These are phyloP conservation scores for Formica aserva DNA, from an alignment of 2,888 invertebrate species.

Conservation along the genomic window DNA sequence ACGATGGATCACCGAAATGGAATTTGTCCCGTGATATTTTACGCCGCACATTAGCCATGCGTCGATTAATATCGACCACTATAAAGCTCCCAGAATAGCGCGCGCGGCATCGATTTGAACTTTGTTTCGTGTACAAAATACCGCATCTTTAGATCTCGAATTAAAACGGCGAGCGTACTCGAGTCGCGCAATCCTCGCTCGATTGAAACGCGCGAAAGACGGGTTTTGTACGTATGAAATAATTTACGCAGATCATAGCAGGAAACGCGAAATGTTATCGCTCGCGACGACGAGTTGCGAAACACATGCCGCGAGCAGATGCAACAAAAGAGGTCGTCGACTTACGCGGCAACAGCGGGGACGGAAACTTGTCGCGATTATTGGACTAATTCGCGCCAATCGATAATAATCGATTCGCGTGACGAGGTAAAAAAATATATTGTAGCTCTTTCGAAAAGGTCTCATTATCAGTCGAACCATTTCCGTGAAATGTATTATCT, in stretches of 20 bases:
- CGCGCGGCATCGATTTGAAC: constrained; percentile 43
- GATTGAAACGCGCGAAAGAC: neutral
- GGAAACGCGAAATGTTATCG: constrained; percentile 60
- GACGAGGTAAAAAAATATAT: neutral
- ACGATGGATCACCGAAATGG: constrained; percentile 42
- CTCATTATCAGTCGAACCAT: too few species aligned
- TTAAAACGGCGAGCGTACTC: neutral
- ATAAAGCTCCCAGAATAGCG: constrained; percentile 35
- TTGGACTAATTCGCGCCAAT: constrained; percentile 34
- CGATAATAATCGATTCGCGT: neutral
- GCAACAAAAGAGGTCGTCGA: constrained; percentile 51
- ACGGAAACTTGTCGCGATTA: constrained; percentile 27
- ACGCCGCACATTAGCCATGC: constrained; percentile 61
- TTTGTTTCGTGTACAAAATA: constrained; percentile 34
- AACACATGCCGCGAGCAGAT: constrained; percentile 49
- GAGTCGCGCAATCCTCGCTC: constrained; percentile 18
- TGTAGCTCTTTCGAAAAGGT: neutral
- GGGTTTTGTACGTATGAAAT: constrained; percentile 28
- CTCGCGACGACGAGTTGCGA: constrained; percentile 52
- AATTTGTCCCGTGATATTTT: constrained; percentile 49
- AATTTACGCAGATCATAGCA: constrained; percentile 23
- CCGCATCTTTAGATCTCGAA: constrained; percentile 18
- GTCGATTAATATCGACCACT: constrained; percentile 50
- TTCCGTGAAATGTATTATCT: too few species aligned
- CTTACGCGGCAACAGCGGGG: constrained; percentile 31